phyloP scores from a whole-genome alignment of 2,888 invertebrate genomes.

The Orchesellides sinensis region DNA sequence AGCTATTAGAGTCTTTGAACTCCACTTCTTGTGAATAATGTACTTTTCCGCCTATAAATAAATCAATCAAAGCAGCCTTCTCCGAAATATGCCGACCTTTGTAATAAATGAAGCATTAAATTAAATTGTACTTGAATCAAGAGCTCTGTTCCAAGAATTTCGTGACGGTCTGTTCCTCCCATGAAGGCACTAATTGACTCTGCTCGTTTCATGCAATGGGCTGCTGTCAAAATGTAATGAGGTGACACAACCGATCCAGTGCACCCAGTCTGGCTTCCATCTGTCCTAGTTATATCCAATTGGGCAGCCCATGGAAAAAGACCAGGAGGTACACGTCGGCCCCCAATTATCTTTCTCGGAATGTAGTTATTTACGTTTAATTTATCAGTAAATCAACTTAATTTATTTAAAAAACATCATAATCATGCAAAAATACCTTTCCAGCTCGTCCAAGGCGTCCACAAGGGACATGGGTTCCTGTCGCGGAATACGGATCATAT shows the following conservation, averaged over 20 bases:
- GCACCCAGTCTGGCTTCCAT: conserved; percentile 72
- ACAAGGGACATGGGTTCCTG: no score
- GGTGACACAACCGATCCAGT: conserved; percentile 71
- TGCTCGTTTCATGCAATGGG: conserved; percentile 70
- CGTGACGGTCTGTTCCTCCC: conserved; percentile 72
- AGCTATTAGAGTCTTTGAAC: conserved; percentile 66
- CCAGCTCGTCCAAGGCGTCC: conserved; percentile 67
- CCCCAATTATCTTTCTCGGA: conserved; percentile 70
- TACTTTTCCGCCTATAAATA: conserved; percentile 73
- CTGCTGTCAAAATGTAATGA: conserved; percentile 71
- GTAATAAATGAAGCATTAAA: no score
- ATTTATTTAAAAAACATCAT: not conserved
- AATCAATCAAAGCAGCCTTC: no score
- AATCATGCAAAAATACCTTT: conserved; percentile 62
- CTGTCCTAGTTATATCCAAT: conserved; percentile 72
- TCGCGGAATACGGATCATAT: not conserved
- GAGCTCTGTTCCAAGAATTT: conserved; percentile 70
- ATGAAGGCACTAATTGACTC: conserved; percentile 73
- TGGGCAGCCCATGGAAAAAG: conserved; percentile 74
- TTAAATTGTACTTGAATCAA: conserved; percentile 69
- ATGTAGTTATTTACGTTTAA: not conserved
- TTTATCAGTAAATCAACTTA: no score
- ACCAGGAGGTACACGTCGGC: conserved; percentile 68
- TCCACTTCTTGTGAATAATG: conserved; percentile 73
- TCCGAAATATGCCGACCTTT: no score